These are phyloP conservation scores for Cheilosia soror DNA, from an alignment of 2,888 invertebrate genomes.

Conservation along the genomic window DNA sequence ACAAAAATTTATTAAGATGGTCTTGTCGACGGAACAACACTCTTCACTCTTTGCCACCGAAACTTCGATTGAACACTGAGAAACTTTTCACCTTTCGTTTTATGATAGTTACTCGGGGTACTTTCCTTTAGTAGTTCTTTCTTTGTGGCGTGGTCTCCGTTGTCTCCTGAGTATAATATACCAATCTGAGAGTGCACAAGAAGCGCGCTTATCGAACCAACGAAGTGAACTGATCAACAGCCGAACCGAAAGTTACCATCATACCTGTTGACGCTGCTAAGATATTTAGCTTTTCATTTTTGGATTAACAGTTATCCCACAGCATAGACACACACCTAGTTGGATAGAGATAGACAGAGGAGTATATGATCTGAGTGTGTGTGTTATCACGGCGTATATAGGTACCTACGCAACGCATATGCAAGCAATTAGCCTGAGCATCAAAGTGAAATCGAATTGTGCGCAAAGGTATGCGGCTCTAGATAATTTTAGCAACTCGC, in stretches of 20 bases:
- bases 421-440: conserved; percentile 26
- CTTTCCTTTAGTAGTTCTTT: conserved; percentile 64
- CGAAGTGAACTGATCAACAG: conserved; percentile 75
- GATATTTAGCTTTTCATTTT: conserved; percentile 74
- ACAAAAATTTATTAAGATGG: background rate
- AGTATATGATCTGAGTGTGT: conserved; percentile 5
- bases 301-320: conserved; percentile 72
- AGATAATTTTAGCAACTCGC: conserved; percentile 38
- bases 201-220: conserved; percentile 73
- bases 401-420: background rate
- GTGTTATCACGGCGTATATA: conserved; percentile 10
- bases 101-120: conserved; percentile 60
- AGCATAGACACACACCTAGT: conserved; percentile 69
- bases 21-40: conserved; percentile 40
- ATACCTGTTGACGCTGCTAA: conserved; percentile 73
- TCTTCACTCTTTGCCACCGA: conserved; percentile 73
- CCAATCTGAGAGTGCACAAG: conserved; percentile 51
- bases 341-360: conserved; percentile 15
- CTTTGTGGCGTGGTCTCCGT: conserved; percentile 23
- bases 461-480: conserved; percentile 69
- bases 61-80: conserved; percentile 66
- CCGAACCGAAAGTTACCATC: conserved; percentile 74
- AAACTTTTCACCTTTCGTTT: conserved; percentile 75
- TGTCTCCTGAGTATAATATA: conserved; percentile 20
- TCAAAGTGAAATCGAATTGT: conserved; percentile 75